Evolutionary conservation across 2,888 invertebrate species (phyloP).

Genomic region (Furcula furcula): DNA sequence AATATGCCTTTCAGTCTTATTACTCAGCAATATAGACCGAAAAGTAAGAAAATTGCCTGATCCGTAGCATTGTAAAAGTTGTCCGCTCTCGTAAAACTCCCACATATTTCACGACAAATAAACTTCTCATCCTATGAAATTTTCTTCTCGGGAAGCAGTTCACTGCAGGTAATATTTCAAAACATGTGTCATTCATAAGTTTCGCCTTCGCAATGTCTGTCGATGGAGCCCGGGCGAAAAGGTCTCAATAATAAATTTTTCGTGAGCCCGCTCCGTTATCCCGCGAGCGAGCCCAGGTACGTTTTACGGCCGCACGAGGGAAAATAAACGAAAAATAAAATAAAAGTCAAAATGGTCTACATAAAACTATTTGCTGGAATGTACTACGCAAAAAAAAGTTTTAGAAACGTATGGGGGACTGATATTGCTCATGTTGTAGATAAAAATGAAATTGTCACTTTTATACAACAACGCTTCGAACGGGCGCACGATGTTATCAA

Average conservation of each 20-base stretch:
- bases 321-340: slow-evolving; percentile 82
- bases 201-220: slow-evolving; percentile 81
- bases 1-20: slow-evolving; percentile 64
- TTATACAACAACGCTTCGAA: neutral
- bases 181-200: slow-evolving; percentile 82
- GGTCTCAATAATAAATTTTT: slow-evolving; percentile 81
- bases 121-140: slow-evolving; percentile 79
- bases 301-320: slow-evolving; percentile 79
- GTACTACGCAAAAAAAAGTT: slow-evolving; percentile 58
- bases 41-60: slow-evolving; percentile 72
- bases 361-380: slow-evolving; percentile 78
- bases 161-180: slow-evolving; percentile 81
- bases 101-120: slow-evolving; percentile 81
- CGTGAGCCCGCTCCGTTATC: slow-evolving; percentile 77
- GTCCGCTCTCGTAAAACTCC: slow-evolving; percentile 73
- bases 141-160: slow-evolving; percentile 71
- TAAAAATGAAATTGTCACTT: slow-evolving; percentile 33
- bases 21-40: slow-evolving; percentile 58
- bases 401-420: slow-evolving; percentile 50
- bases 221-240: slow-evolving; percentile 78
- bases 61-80: slow-evolving; percentile 75
- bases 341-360: slow-evolving; percentile 79
- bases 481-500: too few species aligned
- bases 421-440: slow-evolving; percentile 39
- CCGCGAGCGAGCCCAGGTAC: slow-evolving; percentile 77